Base-by-base conservation (phyloP, 2,797 vertebrate genomes). In the Acrocephalus scirpaceus region DNA sequence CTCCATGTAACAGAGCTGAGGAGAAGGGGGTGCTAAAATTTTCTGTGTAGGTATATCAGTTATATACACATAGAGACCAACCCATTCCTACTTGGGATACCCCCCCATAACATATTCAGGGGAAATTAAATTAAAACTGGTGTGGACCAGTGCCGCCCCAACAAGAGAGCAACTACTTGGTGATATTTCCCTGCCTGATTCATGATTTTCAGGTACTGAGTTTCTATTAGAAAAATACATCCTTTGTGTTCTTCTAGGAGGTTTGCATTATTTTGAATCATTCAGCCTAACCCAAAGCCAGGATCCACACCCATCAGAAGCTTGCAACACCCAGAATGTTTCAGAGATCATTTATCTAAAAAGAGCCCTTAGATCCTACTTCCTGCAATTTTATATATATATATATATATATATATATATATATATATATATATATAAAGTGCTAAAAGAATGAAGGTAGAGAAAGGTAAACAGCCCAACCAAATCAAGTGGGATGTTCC, bases 271-370 rank as follows among this genome's bases (percentile, higher is more conserved):
- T 53, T 7, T 56, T 56, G 0, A 77, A 77, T 80, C 84, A 66
- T 80, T 89, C 78, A 75, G 57, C 57, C 66, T 74, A 67, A 74
- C 56, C n/a, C 27, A 23, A 23, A 92, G 90, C 69, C 86, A 95
- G 78, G 57, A 93, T 85, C 93, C 94, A 95, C 86, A 86, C 86
- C 92, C 42, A 0, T 86, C 22, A 77, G 27, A 91, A 27, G 54
- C 88, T 91, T 92, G 93, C 84, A 95, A 92, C 90, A 94, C 48
- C 25, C 62, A 79, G 60, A 80, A 73, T 42, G 40, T 65, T 91
- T 72, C 67, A 94, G 87, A 82, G 91, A 93, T 29, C 12, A 60
- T 85, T 93, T 75, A 65, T 58, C 61, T 93, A 42, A 70, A 87
- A 64, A 76, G 23, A 29, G 58, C 19, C 38, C 53, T 83, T 50